phyloP scores from a whole-genome alignment of 2,888 invertebrate species.

The Troides oblongomaculatus region DNA sequence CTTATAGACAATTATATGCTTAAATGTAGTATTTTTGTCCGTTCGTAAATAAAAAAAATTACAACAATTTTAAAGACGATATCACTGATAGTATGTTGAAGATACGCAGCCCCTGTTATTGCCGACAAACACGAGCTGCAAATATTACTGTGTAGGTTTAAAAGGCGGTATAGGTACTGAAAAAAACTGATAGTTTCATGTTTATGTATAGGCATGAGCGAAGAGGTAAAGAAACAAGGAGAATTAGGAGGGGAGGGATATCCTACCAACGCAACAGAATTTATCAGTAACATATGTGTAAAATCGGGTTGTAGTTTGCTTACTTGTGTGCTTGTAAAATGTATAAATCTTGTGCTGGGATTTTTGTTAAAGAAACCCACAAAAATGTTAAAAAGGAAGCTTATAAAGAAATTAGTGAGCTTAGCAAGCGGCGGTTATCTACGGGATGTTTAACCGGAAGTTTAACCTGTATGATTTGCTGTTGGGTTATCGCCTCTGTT shows the following conservation, averaged over 20 bases:
- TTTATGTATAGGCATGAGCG: neutral
- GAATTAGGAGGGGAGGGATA: neutral
- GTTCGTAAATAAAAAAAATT: too few relatives aligned
- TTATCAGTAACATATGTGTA: neutral
- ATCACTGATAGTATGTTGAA: too few relatives aligned
- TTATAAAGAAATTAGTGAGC: conserved; percentile 25
- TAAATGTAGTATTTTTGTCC: too few relatives aligned
- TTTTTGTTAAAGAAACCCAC: conserved; percentile 18
- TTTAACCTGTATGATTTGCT: conserved; percentile 77
- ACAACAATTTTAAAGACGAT: too few relatives aligned
- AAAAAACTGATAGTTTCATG: too few relatives aligned
- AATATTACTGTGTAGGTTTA: too few relatives aligned
- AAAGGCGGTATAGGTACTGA: too few relatives aligned
- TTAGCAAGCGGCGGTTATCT: conserved; percentile 34
- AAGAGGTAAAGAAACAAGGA: neutral
- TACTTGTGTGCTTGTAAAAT: conserved; percentile 7
- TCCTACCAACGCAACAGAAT: neutral
- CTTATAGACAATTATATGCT: too few relatives aligned
- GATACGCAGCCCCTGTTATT: too few relatives aligned
- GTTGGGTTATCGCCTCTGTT: conserved; percentile 78
- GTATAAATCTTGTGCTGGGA: neutral
- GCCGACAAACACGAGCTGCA: too few relatives aligned
- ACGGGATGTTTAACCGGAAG: conserved; percentile 51
- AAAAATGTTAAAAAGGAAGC: conserved; percentile 21
- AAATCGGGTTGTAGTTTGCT: conserved; percentile 2